phyloP scores from a whole-genome alignment of 2,888 invertebrate genomes.

The Operophtera brumata region DNA sequence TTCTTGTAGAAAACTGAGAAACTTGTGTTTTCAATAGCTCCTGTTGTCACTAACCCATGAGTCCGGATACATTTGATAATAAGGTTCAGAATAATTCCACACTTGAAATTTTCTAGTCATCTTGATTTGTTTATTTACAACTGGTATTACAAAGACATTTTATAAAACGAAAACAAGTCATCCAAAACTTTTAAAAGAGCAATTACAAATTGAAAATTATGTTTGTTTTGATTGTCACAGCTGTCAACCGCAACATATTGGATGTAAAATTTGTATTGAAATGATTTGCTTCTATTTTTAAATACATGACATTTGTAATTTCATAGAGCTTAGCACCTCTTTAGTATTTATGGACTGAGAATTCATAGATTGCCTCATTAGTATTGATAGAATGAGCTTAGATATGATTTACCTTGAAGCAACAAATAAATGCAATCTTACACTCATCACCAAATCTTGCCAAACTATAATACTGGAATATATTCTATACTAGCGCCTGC shows the following conservation, averaged over 20 bases:
- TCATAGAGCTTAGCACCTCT: constrained; percentile 8
- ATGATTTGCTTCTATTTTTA: constrained; percentile 35
- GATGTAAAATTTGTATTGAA: constrained; percentile 61
- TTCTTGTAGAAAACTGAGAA: background rate
- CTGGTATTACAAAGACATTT: constrained; percentile 58
- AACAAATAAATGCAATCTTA: no score
- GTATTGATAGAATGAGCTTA: no score
- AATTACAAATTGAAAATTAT: constrained; percentile 53
- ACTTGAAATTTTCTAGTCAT: constrained; percentile 80
- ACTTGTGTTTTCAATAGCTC: background rate
- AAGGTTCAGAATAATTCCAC: constrained; percentile 77
- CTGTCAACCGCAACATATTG: constrained; percentile 73
- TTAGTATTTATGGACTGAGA: background rate
- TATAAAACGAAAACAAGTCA: constrained; percentile 53
- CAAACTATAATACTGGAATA: no score
- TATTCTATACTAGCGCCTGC: no score
- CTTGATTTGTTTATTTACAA: constrained; percentile 51
- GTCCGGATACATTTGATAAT: constrained; percentile 77
- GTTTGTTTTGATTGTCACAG: constrained; percentile 65
- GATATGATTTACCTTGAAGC: no score
- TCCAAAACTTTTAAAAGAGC: constrained; percentile 56
- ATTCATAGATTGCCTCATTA: background rate
- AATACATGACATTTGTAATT: constrained; percentile 16
- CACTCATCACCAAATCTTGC: no score
- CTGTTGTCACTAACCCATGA: constrained; percentile 54